Conservation (phyloP, 2,888 invertebrate genomes). For the Chloroclysta siterata region DNA sequence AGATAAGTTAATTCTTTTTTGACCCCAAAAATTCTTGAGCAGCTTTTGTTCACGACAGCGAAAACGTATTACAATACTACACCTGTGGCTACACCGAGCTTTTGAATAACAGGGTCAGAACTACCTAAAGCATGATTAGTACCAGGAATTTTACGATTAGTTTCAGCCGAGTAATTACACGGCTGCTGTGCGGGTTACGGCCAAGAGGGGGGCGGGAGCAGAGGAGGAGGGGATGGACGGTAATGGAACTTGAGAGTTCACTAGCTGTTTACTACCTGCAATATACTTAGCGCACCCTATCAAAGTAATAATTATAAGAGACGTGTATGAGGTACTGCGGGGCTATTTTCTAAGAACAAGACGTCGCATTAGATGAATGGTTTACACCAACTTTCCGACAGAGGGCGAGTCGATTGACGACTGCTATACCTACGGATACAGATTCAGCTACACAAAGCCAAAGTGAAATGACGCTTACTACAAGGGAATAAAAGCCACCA, state of each 20-base stretch:
- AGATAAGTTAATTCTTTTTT: too few relatives aligned
- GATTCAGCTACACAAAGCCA: too few relatives aligned
- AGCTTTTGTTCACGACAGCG: too few relatives aligned
- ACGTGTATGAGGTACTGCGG: not conserved
- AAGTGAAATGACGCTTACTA: too few relatives aligned
- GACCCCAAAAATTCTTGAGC: too few relatives aligned
- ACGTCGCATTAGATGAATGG: too few relatives aligned
- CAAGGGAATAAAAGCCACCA: too few relatives aligned
- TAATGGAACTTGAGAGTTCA: constrained; percentile 59
- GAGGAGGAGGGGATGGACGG: constrained; percentile 48
- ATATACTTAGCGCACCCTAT: constrained; percentile 20
- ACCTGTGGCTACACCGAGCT: not conserved
- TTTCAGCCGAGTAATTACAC: constrained; percentile 69
- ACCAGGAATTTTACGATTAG: constrained; percentile 70
- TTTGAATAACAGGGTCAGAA: constrained; percentile 1
- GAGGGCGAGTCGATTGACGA: too few relatives aligned
- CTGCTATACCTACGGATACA: too few relatives aligned
- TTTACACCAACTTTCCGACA: too few relatives aligned
- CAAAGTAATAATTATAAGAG: constrained; percentile 21
- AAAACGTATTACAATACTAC: too few relatives aligned
- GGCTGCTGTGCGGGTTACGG: constrained; percentile 54
- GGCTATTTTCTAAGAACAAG: too few relatives aligned
- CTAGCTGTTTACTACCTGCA: constrained; percentile 42
- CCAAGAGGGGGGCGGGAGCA: constrained; percentile 11
- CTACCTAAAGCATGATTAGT: constrained; percentile 67